phyloP scores from a whole-genome alignment of 2,113 vertebrate species.

The Planiliza haematocheilus region DNA sequence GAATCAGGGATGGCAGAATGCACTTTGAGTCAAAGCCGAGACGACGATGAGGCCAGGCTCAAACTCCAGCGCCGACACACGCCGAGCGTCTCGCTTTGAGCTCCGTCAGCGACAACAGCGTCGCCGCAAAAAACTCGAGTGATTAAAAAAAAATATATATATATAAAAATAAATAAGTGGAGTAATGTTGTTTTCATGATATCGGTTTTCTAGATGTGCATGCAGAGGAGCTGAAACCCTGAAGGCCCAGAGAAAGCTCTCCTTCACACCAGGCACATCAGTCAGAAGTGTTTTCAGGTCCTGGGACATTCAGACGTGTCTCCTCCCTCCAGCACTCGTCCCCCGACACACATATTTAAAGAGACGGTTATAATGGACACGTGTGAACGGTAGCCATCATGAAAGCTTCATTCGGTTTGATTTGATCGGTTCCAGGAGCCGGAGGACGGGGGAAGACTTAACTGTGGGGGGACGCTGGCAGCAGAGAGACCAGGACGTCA shows the following conservation, averaged over 20 bases:
- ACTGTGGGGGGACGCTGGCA: too few relatives aligned
- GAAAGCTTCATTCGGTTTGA: not conserved
- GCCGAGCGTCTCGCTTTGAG: constrained; percentile 9
- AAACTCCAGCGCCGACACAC: constrained; percentile 17
- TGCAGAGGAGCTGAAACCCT: not conserved
- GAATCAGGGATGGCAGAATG: constrained; percentile 62
- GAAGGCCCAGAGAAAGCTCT: not conserved
- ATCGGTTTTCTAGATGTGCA: constrained; percentile 57
- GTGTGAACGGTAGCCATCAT: constrained; percentile 19
- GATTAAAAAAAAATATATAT: constrained; percentile 33
- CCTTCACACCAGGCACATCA: constrained; percentile 22
- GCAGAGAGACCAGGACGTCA: too few relatives aligned
- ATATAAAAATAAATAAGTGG: not conserved
- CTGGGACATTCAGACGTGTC: not conserved
- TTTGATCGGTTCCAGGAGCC: not conserved
- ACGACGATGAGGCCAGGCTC: constrained; percentile 37
- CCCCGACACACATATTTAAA: not conserved
- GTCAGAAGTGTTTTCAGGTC: constrained; percentile 15
- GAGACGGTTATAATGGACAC: not conserved
- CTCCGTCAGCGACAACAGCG: constrained; percentile 37
- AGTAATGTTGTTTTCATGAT: constrained; percentile 48
- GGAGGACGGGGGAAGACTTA: constrained; percentile 16
- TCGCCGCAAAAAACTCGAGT: constrained; percentile 39
- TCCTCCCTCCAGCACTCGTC: not conserved
- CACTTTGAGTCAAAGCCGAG: constrained; percentile 55